Percentiles rank a stretch among this genome's conserved stretches.
Conservation (phyloP, 30 jellyfish, hydroid and myxozoan genomes). For the Aurelia sp. region DNA sequence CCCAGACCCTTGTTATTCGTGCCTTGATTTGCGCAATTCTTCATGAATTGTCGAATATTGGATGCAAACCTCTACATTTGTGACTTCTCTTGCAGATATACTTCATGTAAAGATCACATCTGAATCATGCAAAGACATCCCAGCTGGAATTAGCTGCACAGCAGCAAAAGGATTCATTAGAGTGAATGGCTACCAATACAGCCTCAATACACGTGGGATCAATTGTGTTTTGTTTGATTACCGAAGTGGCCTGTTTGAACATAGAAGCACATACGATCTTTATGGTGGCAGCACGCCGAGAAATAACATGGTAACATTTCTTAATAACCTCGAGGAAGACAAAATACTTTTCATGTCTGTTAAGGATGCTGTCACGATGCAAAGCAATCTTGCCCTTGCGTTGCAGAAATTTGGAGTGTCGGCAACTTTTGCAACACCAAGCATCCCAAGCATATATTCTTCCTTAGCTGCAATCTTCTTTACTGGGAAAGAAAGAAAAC, state of each 20-base stretch:
- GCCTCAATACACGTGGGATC: constrained; percentile 21
- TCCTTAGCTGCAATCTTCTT: constrained; percentile 45
- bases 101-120: neutral
- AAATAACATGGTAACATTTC: neutral
- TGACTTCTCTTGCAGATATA: neutral
- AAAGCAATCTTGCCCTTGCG: constrained; percentile 6
- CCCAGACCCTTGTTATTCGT: no score
- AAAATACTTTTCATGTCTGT: constrained; percentile 43
- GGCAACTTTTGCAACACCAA: constrained; percentile 37
- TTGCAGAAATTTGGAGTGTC: constrained; percentile 51
- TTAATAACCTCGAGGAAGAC: constrained; percentile 1
- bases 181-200: constrained; percentile 43
- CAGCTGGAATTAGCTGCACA: neutral
- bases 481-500: constrained; percentile 44
- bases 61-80: no score
- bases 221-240: constrained; percentile 30
- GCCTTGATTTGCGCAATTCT: no score
- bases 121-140: neutral
- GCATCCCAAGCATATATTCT: neutral
- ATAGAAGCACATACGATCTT: constrained; percentile 11
- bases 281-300: neutral
- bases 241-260: constrained; percentile 59
- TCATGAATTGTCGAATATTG: no score
- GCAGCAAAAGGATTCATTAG: constrained; percentile 4
- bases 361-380: neutral